Percentiles rank a stretch among this genome's conserved stretches.
Conservation (phyloP, 2,888 invertebrate genomes). For the Athetis lepigone region DNA sequence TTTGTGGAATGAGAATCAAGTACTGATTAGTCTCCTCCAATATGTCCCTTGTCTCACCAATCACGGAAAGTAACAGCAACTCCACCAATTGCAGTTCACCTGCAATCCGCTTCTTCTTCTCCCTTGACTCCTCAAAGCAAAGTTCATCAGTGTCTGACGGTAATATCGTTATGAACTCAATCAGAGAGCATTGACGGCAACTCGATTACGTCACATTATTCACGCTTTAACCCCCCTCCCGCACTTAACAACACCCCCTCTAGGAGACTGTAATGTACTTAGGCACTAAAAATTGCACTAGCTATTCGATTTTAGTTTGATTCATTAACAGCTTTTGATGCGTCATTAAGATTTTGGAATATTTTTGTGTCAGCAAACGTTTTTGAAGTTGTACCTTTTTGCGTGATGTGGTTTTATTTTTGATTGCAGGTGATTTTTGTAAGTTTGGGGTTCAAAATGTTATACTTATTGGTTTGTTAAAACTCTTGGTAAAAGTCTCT, state of each 20-base stretch:
- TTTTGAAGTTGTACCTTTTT: neutral
- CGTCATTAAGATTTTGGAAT: slow-evolving; percentile 17
- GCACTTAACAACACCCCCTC: slow-evolving; percentile 48
- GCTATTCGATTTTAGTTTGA: slow-evolving; percentile 13
- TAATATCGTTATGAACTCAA: slow-evolving; percentile 87
- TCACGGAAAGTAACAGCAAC: too few species aligned
- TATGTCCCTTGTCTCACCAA: too few species aligned
- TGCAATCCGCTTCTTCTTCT: slow-evolving; percentile 55
- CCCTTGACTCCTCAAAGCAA: slow-evolving; percentile 66
- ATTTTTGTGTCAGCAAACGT: slow-evolving; percentile 3
- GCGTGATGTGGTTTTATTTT: too few species aligned
- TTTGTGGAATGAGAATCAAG: too few species aligned
- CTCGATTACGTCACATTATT: slow-evolving; percentile 85
- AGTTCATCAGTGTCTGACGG: slow-evolving; percentile 85
- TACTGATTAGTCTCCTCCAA: too few species aligned
- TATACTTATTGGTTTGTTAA: too few species aligned
- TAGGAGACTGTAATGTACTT: slow-evolving; percentile 50
- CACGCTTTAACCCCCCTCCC: slow-evolving; percentile 65
- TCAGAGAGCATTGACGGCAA: slow-evolving; percentile 86
- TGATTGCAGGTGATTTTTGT: too few species aligned
- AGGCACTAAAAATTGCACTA: slow-evolving; percentile 43
- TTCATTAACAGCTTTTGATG: slow-evolving; percentile 17
- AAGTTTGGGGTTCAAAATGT: too few species aligned
- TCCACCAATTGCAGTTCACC: too few species aligned
- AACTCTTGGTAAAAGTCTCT: too few species aligned